A percentile compares a stretch with the other conserved stretches of the same genome.
Conservation (phyloP, 1,140 invertebrate genomes). For the Brachionus angularis region DNA sequence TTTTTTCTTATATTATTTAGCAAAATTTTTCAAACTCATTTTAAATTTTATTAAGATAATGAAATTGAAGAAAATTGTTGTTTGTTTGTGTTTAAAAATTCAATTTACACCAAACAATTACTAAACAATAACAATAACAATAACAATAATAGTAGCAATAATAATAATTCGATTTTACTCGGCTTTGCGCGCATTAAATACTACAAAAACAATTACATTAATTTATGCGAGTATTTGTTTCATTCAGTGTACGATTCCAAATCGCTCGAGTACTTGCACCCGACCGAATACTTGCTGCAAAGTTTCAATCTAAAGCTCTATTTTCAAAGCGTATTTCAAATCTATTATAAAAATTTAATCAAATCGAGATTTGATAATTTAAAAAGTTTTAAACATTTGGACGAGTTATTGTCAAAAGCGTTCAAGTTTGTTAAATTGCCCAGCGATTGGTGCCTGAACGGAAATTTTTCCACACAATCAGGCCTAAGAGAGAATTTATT, state of each 20-base stretch:
- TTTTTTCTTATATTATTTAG: too few species aligned
- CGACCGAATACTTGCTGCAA: neutral
- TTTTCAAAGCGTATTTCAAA: neutral
- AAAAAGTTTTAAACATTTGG: neutral
- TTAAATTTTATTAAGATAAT: slow-evolving; percentile 23
- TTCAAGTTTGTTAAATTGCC: neutral
- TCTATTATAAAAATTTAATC: neutral
- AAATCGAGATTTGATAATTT: neutral
- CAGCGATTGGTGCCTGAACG: neutral
- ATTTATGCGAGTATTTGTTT: slow-evolving; percentile 30
- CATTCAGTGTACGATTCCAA: slow-evolving; percentile 30
- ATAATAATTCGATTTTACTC: slow-evolving; percentile 4
- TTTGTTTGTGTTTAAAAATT: slow-evolving; percentile 35
- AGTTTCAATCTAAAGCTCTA: neutral
- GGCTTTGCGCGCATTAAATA: slow-evolving; percentile 20
- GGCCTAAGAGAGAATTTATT: slow-evolving; percentile 31
- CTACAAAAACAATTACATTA: slow-evolving; percentile 27
- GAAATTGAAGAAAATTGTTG: slow-evolving; percentile 33
- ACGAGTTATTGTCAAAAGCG: neutral
- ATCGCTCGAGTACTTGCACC: slow-evolving; percentile 2
- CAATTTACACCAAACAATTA: slow-evolving; percentile 2
- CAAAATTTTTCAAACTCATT: too few species aligned
- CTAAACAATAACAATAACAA: neutral
- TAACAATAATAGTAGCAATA: neutral
- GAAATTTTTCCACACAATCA: neutral